These are phyloP conservation scores for Miniopterus natalensis DNA, from an alignment of 2,113 vertebrate species.

Conservation along the genomic window DNA sequence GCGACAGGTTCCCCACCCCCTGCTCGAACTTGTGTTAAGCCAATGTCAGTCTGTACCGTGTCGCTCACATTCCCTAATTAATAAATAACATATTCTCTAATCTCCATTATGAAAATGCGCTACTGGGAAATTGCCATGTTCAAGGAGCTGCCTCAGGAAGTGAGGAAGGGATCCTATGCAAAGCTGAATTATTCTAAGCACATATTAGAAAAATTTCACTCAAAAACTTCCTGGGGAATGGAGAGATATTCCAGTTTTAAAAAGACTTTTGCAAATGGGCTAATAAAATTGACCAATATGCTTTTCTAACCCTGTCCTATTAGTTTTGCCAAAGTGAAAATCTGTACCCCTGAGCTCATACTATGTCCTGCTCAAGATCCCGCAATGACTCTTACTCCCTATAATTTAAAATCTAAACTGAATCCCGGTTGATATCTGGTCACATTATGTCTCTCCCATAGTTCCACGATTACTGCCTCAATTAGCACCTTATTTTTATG, in stretches of 20 bases:
- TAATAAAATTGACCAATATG: background rate
- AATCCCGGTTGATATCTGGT: background rate
- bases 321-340: constrained; percentile 1
- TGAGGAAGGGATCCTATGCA: background rate
- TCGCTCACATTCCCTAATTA: background rate
- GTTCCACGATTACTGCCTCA: background rate
- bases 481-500: background rate
- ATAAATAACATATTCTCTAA: background rate
- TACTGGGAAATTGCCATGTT: background rate
- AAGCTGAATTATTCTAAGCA: constrained; percentile 33
- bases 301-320: background rate
- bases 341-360: background rate
- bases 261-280: background rate
- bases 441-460: background rate
- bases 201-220: background rate
- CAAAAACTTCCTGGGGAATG: background rate
- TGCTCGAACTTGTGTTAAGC: background rate
- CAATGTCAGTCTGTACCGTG: background rate
- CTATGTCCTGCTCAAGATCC: background rate
- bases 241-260: background rate
- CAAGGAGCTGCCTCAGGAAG: background rate
- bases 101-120: constrained; percentile 1
- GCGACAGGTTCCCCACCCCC: background rate
- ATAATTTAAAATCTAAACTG: background rate
- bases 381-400: background rate